A percentile compares a stretch with the other conserved stretches of the same genome.
phyloP scores from a whole-genome alignment of 2,113 vertebrate species.

The Hyla sarda region DNA sequence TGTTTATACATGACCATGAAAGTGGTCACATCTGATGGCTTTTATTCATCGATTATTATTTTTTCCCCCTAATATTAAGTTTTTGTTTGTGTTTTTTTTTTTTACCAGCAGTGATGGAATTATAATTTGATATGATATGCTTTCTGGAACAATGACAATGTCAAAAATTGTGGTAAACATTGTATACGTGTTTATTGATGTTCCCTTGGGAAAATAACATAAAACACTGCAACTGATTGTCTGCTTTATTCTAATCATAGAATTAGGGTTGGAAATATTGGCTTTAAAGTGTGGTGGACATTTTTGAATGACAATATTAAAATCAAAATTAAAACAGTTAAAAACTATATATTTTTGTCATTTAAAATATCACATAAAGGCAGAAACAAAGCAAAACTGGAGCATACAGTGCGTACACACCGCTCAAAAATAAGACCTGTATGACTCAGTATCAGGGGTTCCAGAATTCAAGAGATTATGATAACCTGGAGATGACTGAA shows the following conservation, averaged over 20 bases:
- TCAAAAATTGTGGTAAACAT: neutral
- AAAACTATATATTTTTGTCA: neutral
- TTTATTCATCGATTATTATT: constrained; percentile 27
- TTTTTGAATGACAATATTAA: neutral
- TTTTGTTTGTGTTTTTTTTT: too few species aligned
- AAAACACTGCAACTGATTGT: neutral
- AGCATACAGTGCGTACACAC: too few species aligned
- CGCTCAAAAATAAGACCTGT: too few species aligned
- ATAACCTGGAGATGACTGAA: too few species aligned
- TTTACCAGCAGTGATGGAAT: neutral
- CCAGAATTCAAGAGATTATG: too few species aligned
- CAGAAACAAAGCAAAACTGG: too few species aligned
- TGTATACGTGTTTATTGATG: neutral
- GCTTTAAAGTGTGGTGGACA: neutral
- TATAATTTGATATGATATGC: neutral
- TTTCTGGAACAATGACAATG: neutral
- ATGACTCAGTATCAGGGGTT: too few species aligned
- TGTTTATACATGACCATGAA: constrained; percentile 8
- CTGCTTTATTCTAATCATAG: neutral
- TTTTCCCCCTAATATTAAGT: neutral
- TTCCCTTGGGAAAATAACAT: neutral
- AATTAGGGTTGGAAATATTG: neutral
- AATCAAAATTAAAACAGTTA: neutral
- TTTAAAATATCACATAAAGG: too few species aligned
- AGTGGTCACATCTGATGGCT: constrained; percentile 10